A percentile compares a stretch with the other conserved stretches of the same genome.
phyloP scores from a whole-genome alignment of 2,113 vertebrate species.

The Callipepla californica region DNA sequence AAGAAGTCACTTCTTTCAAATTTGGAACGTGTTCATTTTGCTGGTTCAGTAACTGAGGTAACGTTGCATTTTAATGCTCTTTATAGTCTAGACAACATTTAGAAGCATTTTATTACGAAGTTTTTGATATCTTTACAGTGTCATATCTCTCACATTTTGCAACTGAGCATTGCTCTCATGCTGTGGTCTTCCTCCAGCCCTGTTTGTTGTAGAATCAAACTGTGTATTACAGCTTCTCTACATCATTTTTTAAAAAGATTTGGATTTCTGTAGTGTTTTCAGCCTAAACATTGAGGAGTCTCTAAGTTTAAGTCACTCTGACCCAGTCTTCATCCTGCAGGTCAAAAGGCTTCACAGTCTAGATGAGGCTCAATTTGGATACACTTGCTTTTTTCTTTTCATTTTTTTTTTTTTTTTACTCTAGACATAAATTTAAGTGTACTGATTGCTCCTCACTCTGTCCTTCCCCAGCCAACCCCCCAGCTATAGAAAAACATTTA shows the following conservation, averaged over 20 bases:
- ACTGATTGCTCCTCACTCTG: not conserved
- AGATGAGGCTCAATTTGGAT: not conserved
- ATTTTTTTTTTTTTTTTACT: not conserved
- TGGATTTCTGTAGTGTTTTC: not conserved
- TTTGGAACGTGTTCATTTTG: not conserved
- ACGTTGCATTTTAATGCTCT: not conserved
- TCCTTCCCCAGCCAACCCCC: not conserved
- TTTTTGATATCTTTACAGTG: not conserved
- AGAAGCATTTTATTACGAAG: not conserved
- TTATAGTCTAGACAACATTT: not conserved
- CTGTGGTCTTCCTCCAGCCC: not conserved
- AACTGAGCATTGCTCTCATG: not conserved
- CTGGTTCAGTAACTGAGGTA: not conserved
- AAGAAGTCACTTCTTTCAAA: not conserved
- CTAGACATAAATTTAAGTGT: not conserved
- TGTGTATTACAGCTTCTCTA: not conserved
- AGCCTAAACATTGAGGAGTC: not conserved
- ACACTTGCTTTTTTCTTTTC: not conserved
- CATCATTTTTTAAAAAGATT: not conserved
- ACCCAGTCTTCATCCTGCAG: not conserved
- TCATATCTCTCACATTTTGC: fast-evolving
- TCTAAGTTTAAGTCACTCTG: not conserved
- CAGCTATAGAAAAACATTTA: not conserved
- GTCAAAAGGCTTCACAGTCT: not conserved
- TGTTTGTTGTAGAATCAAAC: not conserved